Conservation (phyloP, 2,888 invertebrate genomes). For the Mystacides longicornis region DNA sequence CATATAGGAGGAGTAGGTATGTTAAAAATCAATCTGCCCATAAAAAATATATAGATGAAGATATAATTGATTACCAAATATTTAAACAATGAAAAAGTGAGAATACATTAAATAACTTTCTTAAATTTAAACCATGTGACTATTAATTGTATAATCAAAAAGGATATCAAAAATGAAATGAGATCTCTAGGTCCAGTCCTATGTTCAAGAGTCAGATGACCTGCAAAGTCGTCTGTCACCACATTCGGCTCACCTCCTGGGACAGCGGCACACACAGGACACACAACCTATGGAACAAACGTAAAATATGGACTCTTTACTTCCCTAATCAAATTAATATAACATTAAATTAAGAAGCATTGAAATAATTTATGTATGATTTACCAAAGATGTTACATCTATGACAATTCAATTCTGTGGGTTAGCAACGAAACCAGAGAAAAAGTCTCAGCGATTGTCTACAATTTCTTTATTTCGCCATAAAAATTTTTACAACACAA, state of each 20-base stretch:
- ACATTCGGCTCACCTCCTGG: constrained; percentile 97
- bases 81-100: background rate
- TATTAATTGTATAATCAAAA: too few species aligned
- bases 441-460: too few species aligned
- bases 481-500: too few species aligned
- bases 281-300: constrained; percentile 69
- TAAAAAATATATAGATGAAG: background rate
- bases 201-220: constrained; percentile 92
- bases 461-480: too few species aligned
- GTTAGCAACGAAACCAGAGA: too few species aligned
- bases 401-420: too few species aligned
- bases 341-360: background rate
- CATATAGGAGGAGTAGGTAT: too few species aligned
- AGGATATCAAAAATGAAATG: constrained; percentile 82
- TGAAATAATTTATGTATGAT: background rate
- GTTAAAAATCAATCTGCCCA: too few species aligned
- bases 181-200: constrained; percentile 83
- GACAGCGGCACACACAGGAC: constrained; percentile 94
- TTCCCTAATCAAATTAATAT: background rate
- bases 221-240: constrained; percentile 95
- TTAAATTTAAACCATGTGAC: too few species aligned
- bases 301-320: too few species aligned
- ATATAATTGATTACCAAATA: background rate
- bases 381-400: too few species aligned
- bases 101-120: background rate